Percentiles rank a stretch among this genome's conserved stretches.
These are phyloP conservation scores for Caenorhabditis sp. DNA, from an alignment of 2,888 invertebrate genomes.

Conservation along the genomic window DNA sequence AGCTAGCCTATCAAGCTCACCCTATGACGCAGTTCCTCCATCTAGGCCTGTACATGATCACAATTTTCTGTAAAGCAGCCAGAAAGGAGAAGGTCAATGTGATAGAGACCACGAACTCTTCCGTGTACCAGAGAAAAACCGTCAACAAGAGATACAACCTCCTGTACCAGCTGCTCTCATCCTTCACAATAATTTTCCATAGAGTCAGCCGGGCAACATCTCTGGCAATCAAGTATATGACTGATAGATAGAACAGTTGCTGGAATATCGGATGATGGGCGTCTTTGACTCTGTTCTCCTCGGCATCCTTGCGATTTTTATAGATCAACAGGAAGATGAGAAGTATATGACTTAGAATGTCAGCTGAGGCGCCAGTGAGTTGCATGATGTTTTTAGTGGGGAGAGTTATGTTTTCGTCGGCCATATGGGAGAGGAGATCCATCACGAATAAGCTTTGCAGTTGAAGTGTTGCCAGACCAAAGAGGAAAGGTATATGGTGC, in stretches of 20 bases:
- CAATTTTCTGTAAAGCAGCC: background rate
- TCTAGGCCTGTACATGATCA: background rate
- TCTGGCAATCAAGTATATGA: background rate
- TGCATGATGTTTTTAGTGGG: background rate
- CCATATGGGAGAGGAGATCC: too few relatives aligned
- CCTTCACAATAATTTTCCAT: too few relatives aligned
- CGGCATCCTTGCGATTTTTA: background rate
- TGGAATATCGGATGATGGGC: background rate
- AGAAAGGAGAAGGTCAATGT: background rate
- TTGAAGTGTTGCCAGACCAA: too few relatives aligned
- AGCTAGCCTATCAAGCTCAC: too few relatives aligned
- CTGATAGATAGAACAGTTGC: background rate
- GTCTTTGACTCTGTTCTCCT: background rate
- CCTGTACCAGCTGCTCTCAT: too few relatives aligned
- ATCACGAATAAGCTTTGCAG: too few relatives aligned
- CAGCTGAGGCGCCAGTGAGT: background rate
- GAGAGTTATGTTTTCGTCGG: too few relatives aligned
- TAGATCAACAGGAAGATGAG: background rate
- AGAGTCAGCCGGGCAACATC: too few relatives aligned
- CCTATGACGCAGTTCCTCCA: background rate
- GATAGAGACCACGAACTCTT: background rate
- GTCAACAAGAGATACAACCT: background rate
- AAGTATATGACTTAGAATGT: background rate
- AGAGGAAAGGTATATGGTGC: too few relatives aligned
- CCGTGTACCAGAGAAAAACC: background rate